Percentiles rank a stretch among this genome's conserved stretches.
Evolutionary conservation across 2,797 vertebrate genomes (phyloP).

Genomic region (Calcarius lapponicus): DNA sequence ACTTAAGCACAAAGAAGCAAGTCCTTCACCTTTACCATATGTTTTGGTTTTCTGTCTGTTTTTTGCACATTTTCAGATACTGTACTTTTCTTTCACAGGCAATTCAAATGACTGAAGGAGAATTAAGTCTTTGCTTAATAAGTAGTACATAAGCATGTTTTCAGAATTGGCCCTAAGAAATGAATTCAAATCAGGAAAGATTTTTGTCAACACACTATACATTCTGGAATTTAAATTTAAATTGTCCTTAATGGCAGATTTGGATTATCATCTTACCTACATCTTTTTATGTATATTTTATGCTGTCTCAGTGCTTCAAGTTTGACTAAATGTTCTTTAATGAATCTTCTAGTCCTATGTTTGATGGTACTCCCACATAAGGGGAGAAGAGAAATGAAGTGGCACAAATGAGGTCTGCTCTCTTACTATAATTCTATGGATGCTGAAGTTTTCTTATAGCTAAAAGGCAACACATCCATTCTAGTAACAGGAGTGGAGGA

Average conservation of each 20-base stretch:
- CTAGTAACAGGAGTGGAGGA: background rate
- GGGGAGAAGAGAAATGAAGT: background rate
- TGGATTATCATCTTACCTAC: background rate
- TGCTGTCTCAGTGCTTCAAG: background rate
- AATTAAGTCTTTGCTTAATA: background rate
- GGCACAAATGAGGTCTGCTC: background rate
- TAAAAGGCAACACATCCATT: background rate
- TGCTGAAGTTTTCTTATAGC: background rate
- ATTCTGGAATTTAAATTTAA: background rate
- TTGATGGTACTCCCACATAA: background rate
- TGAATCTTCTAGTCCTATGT: background rate
- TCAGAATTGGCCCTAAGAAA: background rate
- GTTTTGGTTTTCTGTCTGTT: background rate
- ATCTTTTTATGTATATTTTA: background rate
- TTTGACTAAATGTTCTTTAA: background rate
- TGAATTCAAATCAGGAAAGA: background rate
- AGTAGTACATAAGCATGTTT: background rate
- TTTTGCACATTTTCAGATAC: background rate
- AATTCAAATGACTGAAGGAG: background rate
- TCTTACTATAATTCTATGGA: fast-evolving
- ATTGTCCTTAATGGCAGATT: background rate
- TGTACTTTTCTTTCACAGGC: background rate
- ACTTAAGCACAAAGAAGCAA: background rate
- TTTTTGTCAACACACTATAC: background rate
- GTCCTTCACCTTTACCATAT: background rate